phyloP scores from a whole-genome alignment of 2,888 invertebrate species.

The Sesamia inferens region DNA sequence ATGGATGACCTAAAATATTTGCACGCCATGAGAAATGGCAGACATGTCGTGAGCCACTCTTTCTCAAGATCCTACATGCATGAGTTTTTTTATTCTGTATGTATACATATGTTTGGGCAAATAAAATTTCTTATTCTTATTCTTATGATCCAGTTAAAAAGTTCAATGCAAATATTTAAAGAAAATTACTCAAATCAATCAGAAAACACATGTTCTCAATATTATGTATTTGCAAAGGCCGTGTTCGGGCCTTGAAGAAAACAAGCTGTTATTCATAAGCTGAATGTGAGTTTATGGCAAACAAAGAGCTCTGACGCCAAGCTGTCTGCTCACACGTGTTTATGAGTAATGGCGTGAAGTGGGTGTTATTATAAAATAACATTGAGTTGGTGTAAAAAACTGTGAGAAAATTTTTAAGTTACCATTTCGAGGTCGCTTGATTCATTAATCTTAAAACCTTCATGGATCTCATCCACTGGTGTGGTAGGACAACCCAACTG shows the following conservation, averaged over 20 bases:
- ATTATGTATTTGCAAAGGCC: slow-evolving; percentile 74
- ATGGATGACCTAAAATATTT: too few species aligned
- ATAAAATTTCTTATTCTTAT: too few species aligned
- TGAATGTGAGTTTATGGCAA: slow-evolving; percentile 69
- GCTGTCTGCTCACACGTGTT: slow-evolving; percentile 69
- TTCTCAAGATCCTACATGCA: too few species aligned
- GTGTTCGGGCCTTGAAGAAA: slow-evolving; percentile 53
- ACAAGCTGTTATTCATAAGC: slow-evolving; percentile 60
- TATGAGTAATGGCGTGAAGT: slow-evolving; percentile 60
- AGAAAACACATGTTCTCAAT: slow-evolving; percentile 51
- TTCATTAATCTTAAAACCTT: background rate
- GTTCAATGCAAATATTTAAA: background rate
- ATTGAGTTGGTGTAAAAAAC: slow-evolving; percentile 6
- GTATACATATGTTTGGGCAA: too few species aligned
- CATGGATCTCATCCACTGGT: background rate
- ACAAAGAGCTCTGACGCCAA: slow-evolving; percentile 72
- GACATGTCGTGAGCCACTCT: too few species aligned
- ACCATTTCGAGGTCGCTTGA: background rate
- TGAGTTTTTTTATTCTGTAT: too few species aligned
- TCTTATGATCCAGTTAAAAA: background rate
- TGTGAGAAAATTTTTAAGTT: background rate
- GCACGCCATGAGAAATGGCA: too few species aligned
- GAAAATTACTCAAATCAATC: background rate
- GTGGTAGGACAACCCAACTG: accelerated
- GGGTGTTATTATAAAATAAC: slow-evolving; percentile 39